Percentiles rank a stretch among this genome's conserved stretches.
Evolutionary conservation across 1,140 invertebrate species (phyloP).

Genomic region (Nylanderia fulva): DNA sequence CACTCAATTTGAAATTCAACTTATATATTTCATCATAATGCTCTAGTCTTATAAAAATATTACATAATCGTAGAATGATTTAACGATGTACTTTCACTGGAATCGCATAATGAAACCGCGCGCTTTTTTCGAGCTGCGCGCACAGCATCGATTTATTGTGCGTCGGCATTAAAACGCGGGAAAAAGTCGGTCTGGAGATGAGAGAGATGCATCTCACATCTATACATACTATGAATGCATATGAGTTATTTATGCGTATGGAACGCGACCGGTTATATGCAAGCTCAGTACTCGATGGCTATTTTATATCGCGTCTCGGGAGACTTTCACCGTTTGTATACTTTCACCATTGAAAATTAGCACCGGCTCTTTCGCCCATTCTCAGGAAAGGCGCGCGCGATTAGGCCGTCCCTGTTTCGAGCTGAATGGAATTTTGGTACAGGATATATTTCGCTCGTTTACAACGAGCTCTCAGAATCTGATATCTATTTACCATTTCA

Average conservation of each 20-base stretch:
- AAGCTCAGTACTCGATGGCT: conserved; percentile 35
- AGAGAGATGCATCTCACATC: not conserved
- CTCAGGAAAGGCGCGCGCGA: conserved; percentile 7
- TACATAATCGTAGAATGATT: conserved; percentile 4
- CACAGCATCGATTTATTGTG: not conserved
- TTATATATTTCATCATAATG: not conserved
- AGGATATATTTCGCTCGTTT: not conserved
- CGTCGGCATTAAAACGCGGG: not conserved
- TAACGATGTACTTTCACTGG: not conserved
- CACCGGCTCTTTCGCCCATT: conserved; percentile 44
- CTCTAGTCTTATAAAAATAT: not conserved
- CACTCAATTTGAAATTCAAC: not conserved
- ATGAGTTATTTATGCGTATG: conserved; percentile 27
- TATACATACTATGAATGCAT: not conserved
- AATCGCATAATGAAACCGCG: not conserved
- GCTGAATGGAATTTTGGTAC: not conserved
- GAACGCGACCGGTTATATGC: conserved; percentile 27
- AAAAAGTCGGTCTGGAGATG: conserved; percentile 26
- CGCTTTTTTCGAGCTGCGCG: not conserved
- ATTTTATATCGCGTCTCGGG: conserved; percentile 48
- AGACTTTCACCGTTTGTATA: conserved; percentile 75
- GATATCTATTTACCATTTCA: not conserved
- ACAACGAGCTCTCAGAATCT: not conserved
- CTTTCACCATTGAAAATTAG: conserved; percentile 77
- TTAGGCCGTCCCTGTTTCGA: not conserved